phyloP scores from a whole-genome alignment of 2,113 vertebrate species.

The Coturnix japonica region DNA sequence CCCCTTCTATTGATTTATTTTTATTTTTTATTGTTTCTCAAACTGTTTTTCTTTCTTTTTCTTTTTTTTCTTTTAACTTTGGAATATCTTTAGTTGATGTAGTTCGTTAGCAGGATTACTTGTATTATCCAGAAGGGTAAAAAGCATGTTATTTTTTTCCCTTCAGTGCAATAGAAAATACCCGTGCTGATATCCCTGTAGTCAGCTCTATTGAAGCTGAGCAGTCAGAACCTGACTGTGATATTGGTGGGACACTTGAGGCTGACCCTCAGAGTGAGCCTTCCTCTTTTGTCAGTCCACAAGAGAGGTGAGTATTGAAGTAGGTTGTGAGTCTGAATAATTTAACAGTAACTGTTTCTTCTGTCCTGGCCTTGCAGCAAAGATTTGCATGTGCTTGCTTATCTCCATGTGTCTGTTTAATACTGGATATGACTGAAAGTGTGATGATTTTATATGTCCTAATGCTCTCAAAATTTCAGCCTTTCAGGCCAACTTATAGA shows the following conservation, averaged over 20 bases:
- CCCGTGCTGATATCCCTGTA: conserved; percentile 87
- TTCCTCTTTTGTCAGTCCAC: conserved; percentile 84
- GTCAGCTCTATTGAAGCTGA: conserved; percentile 84
- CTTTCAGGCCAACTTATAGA: conserved; percentile 83
- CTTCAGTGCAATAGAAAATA: conserved; percentile 90
- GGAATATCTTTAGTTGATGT: background rate
- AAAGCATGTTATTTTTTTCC: conserved; percentile 85
- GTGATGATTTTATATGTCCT: background rate
- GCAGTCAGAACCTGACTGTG: conserved; percentile 86
- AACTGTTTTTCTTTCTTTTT: background rate
- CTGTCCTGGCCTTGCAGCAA: conserved; percentile 8
- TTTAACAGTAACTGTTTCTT: conserved; percentile 11
- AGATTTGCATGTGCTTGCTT: conserved; percentile 64
- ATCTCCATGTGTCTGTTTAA: background rate
- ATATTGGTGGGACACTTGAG: conserved; percentile 85
- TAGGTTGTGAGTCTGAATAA: conserved; percentile 40
- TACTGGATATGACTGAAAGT: background rate
- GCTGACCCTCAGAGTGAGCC: conserved; percentile 82
- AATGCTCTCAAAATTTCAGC: conserved; percentile 53
- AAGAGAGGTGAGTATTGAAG: conserved; percentile 85
- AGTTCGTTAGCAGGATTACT: background rate
- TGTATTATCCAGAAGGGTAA: conserved; percentile 72
- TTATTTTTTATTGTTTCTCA: background rate
- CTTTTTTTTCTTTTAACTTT: background rate
- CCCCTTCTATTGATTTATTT: background rate